Evolutionary conservation across 2,888 invertebrate species (phyloP), one percentile per base, ranked within the genome.

Genomic region (Polydesmus complanatus): DNA sequence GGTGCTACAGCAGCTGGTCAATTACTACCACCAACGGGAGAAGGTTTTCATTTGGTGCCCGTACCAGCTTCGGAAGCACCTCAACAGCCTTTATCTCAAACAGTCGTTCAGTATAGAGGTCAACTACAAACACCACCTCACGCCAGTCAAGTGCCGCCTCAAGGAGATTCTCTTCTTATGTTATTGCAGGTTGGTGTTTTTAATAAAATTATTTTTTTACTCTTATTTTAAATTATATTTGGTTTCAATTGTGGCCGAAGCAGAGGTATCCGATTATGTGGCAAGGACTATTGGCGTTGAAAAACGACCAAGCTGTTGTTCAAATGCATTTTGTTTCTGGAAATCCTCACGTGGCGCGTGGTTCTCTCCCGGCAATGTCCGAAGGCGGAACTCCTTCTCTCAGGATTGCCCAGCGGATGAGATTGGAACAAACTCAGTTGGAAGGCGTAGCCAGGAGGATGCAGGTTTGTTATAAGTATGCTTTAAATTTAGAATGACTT

Each of bases 291-390:
- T 76, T 97, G 66, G 95, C 92, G 0, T 79, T 97, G 67, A 97
- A 97, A 78, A 96, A 93, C 74, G 96, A 96, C 77, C 88, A 89
- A 69, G 94, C 95, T 3, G 90, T 91, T 27, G 96, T 97, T 54
- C 96, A 97, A 78, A 96, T 97, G 96, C 95, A 96, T 78, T 94
- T 92, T 75, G 92, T 97, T 65, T 89, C 90, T 69, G 97, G 97
- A 61, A 94, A 90, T 78, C 86, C 88, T 11, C 80, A 81, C 68
- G 88, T 97, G 64, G 94, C 95, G 11, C 83, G 85, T 66, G 86
- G 85, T 69, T 91, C 94, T 64, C 78, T 96, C 71, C 92, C 93
- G 54, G 84, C 85, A 64, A 84, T 86, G 72, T 82, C 83, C 59
- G 90, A 91, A 72, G 88, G 87, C 61, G 83, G 85, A 57, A 86